These are phyloP conservation scores for Leptonema lineaticorne DNA, from an alignment of 1,140 invertebrate genomes.

Conservation along the genomic window DNA sequence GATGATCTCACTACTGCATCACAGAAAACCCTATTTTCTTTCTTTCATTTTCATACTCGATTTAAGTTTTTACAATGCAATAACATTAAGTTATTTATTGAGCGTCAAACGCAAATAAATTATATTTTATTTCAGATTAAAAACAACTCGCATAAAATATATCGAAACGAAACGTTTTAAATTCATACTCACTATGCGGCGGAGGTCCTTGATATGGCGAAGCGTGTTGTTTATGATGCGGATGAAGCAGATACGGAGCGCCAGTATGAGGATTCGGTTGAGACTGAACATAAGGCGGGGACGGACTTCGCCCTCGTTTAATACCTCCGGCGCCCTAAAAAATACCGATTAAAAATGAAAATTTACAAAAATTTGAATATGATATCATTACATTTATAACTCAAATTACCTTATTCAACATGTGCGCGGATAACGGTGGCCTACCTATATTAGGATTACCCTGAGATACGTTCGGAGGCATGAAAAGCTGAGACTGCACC, in stretches of 20 bases:
- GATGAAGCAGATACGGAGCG: constrained; percentile 47
- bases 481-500: constrained; percentile 46
- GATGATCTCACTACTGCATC: no score
- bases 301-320: constrained; percentile 58
- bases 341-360: not conserved
- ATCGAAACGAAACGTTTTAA: no score
- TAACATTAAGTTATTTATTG: no score
- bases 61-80: no score
- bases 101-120: not conserved
- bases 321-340: constrained; percentile 43
- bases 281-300: constrained; percentile 54
- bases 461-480: constrained; percentile 48
- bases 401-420: constrained; percentile 50
- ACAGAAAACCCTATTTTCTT: not conserved
- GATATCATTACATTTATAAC: not conserved
- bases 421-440: constrained; percentile 49
- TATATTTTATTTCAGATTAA: not conserved
- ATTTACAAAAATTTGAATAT: constrained; percentile 41
- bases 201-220: constrained; percentile 31
- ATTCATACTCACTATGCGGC: constrained; percentile 45
- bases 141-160: not conserved
- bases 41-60: not conserved
- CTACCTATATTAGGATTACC: constrained; percentile 44
- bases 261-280: constrained; percentile 46
- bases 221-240: constrained; percentile 48